Conservation (phyloP, 2,113 vertebrate genomes). For the Chauna torquata region DNA sequence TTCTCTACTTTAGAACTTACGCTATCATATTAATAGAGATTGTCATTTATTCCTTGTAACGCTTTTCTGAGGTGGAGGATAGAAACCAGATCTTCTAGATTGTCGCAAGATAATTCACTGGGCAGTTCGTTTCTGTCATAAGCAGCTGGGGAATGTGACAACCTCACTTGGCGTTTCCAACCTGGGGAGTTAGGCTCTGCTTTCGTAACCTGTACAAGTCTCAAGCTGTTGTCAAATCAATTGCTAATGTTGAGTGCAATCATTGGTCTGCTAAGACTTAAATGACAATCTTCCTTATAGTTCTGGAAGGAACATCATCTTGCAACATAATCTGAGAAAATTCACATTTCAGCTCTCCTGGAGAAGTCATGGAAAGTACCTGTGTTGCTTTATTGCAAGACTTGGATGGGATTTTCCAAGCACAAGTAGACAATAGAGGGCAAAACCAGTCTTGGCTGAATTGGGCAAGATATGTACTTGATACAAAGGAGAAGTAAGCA, state of each 20-base stretch:
- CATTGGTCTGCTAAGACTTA: neutral
- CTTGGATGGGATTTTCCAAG: neutral
- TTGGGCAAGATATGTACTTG: neutral
- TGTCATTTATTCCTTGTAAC: neutral
- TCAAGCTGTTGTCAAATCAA: neutral
- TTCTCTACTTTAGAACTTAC: neutral
- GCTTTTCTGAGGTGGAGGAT: neutral
- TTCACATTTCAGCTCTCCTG: neutral
- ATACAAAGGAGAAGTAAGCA: neutral
- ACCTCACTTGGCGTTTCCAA: neutral
- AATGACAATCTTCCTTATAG: neutral
- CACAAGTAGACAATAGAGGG: neutral
- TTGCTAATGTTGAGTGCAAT: neutral
- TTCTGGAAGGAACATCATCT: neutral
- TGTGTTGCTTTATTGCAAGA: rapidly evolving
- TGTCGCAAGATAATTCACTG: neutral
- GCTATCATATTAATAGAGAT: neutral
- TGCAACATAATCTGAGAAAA: neutral
- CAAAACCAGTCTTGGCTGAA: neutral
- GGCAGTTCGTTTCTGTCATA: neutral
- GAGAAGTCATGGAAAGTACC: neutral
- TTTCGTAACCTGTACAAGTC: neutral
- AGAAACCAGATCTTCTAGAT: neutral
- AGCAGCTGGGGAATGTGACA: neutral
- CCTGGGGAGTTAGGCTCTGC: rapidly evolving